Evolutionary conservation across 2,797 vertebrate genomes (phyloP).

Genomic region (Brachyrhaphis roseni): DNA sequence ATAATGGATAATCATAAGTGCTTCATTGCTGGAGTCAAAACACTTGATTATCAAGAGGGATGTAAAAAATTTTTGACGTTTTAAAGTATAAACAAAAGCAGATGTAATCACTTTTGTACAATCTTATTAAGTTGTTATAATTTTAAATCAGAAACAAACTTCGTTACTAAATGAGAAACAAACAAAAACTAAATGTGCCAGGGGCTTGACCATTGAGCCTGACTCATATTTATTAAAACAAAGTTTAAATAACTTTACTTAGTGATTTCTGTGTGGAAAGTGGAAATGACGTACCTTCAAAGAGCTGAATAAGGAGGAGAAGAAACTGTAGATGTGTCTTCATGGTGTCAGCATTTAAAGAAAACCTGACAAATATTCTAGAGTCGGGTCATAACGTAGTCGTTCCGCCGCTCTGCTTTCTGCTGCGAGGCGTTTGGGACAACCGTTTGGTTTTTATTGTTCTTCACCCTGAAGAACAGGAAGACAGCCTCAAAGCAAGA

Average conservation of each 20-base stretch:
- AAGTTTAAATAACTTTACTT: neutral
- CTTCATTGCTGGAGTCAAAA: neutral
- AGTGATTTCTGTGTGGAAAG: neutral
- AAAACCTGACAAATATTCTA: neutral
- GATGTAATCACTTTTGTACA: neutral
- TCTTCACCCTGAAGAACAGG: conserved; percentile 52
- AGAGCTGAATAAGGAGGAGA: conserved; percentile 51
- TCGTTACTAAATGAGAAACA: neutral
- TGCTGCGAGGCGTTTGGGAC: conserved; percentile 13
- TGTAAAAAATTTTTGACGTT: neutral
- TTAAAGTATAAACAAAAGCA: neutral
- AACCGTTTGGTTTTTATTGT: conserved; percentile 39
- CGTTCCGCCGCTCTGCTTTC: conserved; percentile 30
- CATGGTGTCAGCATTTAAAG: conserved; percentile 30
- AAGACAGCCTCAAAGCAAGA: conserved; percentile 49
- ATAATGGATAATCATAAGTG: neutral
- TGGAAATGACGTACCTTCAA: conserved; percentile 52
- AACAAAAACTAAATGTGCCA: neutral
- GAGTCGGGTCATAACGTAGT: conserved; percentile 12
- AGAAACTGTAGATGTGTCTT: conserved; percentile 30
- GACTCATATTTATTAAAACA: neutral
- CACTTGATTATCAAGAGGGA: neutral
- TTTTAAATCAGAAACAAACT: neutral
- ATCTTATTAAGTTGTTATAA: neutral
- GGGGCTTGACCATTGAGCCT: neutral